These are phyloP conservation scores for Vollenhovia emeryi DNA, from an alignment of 1,140 invertebrate species.

Conservation along the genomic window DNA sequence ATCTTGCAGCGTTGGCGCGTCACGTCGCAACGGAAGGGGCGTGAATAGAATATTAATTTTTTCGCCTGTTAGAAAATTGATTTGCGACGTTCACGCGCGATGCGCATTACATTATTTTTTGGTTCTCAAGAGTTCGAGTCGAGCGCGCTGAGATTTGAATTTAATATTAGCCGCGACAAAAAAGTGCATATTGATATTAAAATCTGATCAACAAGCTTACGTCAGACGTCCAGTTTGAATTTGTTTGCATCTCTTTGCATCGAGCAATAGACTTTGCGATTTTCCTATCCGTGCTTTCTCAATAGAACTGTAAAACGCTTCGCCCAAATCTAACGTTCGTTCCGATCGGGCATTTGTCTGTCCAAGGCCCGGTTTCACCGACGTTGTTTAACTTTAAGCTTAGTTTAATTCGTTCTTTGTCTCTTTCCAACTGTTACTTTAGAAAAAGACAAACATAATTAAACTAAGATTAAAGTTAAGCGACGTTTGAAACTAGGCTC, in stretches of 20 bases:
- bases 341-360: neutral
- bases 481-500: too few relatives aligned
- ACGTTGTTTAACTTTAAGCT: too few relatives aligned
- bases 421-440: too few relatives aligned
- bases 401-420: too few relatives aligned
- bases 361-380: too few relatives aligned
- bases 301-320: neutral
- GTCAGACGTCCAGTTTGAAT: neutral
- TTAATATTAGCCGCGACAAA: constrained; percentile 25
- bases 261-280: neutral
- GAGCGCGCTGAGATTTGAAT: constrained; percentile 12
- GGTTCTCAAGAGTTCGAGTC: neutral
- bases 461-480: too few relatives aligned
- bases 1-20: neutral
- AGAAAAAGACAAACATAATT: too few relatives aligned
- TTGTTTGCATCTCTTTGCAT: neutral
- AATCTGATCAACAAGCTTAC: constrained; percentile 3
- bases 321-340: neutral
- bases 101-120: constrained; percentile 17
- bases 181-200: constrained; percentile 5
- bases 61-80: neutral
- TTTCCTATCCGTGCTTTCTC: neutral
- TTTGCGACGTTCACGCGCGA: neutral
- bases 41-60: constrained; percentile 9
- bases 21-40: neutral